These are phyloP conservation scores for Macrotis lagotis DNA, from an alignment of 2,113 vertebrate genomes.

Conservation along the genomic window DNA sequence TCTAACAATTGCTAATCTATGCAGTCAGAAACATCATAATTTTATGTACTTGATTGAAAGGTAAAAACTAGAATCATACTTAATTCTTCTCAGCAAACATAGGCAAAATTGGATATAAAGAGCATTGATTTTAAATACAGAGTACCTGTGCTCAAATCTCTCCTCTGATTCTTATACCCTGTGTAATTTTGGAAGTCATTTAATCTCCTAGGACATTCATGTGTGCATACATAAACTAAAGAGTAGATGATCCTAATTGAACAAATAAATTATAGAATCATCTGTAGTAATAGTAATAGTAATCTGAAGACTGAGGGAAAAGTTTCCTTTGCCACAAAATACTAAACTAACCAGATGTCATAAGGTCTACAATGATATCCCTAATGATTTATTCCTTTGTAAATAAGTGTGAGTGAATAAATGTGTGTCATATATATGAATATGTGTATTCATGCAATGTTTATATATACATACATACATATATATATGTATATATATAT, in stretches of 20 bases:
- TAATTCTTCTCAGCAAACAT: not conserved
- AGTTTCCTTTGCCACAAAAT: not conserved
- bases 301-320: not conserved
- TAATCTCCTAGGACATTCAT: not conserved
- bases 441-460: too few relatives aligned
- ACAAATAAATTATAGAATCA: not conserved
- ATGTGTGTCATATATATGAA: not conserved
- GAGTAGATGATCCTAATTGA: not conserved
- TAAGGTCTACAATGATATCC: not conserved
- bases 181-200: not conserved
- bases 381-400: not conserved
- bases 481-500: too few relatives aligned
- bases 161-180: not conserved
- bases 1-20: not conserved
- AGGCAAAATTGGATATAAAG: not conserved
- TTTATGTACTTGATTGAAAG: not conserved
- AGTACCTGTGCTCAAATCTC: not conserved
- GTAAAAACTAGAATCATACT: not conserved
- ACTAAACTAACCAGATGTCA: not conserved
- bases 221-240: not conserved
- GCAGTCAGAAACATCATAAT: not conserved
- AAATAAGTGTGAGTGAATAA: not conserved
- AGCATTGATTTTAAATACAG: not conserved
- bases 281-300: not conserved
- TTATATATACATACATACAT: not conserved